A percentile compares a stretch with the other conserved stretches of the same genome.
These are phyloP conservation scores for Ammodramus savannarum DNA, from an alignment of 2,113 vertebrate genomes.

Conservation along the genomic window DNA sequence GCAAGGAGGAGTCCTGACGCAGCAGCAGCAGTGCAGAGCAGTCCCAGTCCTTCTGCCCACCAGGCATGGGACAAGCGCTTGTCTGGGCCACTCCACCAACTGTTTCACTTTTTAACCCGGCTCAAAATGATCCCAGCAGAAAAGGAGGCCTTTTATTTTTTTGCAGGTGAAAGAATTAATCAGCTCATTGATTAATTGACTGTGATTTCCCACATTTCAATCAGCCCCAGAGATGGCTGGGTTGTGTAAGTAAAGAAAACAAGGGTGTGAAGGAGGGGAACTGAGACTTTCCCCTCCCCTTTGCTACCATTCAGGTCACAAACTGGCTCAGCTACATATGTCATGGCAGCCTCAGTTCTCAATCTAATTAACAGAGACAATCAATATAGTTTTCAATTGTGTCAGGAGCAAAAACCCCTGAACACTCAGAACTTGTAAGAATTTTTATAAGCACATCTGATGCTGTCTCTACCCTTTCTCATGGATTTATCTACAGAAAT, in stretches of 20 bases:
- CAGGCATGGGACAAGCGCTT: accelerated
- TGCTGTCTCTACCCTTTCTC: neutral
- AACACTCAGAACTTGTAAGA: neutral
- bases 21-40: neutral
- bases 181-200: neutral
- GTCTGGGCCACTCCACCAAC: neutral
- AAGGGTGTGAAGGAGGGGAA: neutral
- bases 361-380: neutral
- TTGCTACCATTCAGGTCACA: neutral
- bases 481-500: neutral
- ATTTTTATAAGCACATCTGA: neutral
- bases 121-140: neutral
- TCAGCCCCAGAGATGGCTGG: neutral
- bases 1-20: neutral
- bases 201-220: accelerated
- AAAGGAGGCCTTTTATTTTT: neutral
- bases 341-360: neutral
- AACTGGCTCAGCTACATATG: neutral
- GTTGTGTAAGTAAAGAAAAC: neutral
- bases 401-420: neutral
- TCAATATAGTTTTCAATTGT: neutral
- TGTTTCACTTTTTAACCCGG: neutral
- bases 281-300: neutral
- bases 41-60: neutral
- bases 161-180: neutral